Evolutionary conservation across 2,797 vertebrate genomes (phyloP).

Genomic region (Lacerta bilineata): DNA sequence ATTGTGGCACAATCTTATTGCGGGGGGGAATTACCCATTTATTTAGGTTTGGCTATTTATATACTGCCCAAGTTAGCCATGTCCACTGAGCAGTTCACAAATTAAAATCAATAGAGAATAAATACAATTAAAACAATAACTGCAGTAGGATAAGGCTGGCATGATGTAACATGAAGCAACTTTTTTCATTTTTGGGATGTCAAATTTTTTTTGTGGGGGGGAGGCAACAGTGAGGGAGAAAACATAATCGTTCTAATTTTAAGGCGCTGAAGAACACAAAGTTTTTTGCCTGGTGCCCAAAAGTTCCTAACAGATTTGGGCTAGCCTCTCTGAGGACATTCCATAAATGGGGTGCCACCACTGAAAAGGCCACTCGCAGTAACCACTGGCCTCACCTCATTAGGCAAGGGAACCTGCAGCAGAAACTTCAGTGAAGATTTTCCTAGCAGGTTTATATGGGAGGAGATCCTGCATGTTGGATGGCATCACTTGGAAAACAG

Average conservation of each 20-base stretch:
- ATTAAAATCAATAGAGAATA: not conserved
- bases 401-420: not conserved
- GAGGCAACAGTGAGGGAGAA: not conserved
- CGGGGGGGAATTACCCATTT: conserved; percentile 38
- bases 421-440: not conserved
- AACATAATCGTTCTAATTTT: not conserved
- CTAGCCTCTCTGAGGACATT: not conserved
- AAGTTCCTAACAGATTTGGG: not conserved
- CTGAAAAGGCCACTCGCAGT: not conserved
- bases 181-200: not conserved
- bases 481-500: conserved; percentile 34
- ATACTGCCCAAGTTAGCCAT: not conserved
- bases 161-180: not conserved
- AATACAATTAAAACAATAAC: not conserved
- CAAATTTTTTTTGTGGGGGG: no score
- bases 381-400: not conserved
- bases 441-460: not conserved
- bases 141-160: not conserved
- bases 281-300: not conserved
- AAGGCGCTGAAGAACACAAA: not conserved
- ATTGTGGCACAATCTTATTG: conserved; percentile 5
- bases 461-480: not conserved
- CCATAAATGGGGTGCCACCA: not conserved
- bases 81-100: not conserved
- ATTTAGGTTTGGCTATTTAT: not conserved